Conservation (phyloP, 1,140 invertebrate genomes). For the Anoplolepis gracilipes region DNA sequence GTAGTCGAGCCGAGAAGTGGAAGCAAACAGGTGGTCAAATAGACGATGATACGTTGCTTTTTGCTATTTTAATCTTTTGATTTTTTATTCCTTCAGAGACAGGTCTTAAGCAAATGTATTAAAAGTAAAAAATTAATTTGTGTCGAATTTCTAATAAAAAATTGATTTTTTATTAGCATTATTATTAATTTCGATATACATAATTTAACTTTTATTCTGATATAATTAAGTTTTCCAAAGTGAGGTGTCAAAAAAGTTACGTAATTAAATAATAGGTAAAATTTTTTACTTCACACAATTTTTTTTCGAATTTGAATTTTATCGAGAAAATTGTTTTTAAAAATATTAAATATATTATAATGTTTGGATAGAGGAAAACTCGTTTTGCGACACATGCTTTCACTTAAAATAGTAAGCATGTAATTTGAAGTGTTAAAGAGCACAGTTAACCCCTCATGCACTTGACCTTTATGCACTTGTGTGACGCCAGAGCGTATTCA, state of each 20-base stretch:
- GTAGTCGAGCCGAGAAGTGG: background rate
- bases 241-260: background rate
- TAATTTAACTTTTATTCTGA: background rate
- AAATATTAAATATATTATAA: background rate
- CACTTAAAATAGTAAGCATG: slow-evolving; percentile 30
- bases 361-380: slow-evolving; percentile 8
- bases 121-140: too few relatives aligned
- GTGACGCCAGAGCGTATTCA: slow-evolving; percentile 14
- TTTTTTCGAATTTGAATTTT: too few relatives aligned
- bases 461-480: slow-evolving; percentile 53
- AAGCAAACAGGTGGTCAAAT: slow-evolving; percentile 63
- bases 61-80: background rate
- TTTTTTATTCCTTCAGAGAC: background rate
- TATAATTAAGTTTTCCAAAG: background rate
- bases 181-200: background rate
- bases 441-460: slow-evolving; percentile 45
- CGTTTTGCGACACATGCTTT: background rate
- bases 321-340: background rate
- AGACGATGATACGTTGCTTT: background rate
- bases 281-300: background rate
- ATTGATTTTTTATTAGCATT: background rate
- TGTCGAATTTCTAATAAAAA: background rate
- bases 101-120: too few relatives aligned
- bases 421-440: slow-evolving; percentile 48
- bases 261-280: background rate